Evolutionary conservation across 2,113 vertebrate species (phyloP), one percentile per base, ranked within the genome.

Genomic region (Xyrauchen texanus): DNA sequence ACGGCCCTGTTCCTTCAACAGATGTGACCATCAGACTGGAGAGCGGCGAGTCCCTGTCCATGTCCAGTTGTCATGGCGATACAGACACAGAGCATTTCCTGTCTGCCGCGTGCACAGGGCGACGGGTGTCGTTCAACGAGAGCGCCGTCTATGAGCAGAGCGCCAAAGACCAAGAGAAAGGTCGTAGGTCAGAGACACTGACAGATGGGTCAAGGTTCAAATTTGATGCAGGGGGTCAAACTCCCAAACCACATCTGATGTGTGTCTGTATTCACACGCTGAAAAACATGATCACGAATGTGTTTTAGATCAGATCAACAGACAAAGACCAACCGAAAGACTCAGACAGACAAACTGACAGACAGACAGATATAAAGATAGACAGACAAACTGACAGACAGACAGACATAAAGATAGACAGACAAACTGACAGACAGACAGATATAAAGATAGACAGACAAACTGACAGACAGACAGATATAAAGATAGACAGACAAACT

Each of bases 41-140:
- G 72, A 96, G 97, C 82, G 93, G 94, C 0, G 97, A 97, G 10
- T 91, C 92, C 65, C 89, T 93, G 77, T 94, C 95, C 0, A 80
- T 88, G 49, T 90, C 93, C 47, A 93, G 94, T 81, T 94, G 91
- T 83, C 93, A 93, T 16, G 78, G 67, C 3, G 95, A 96, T 79
- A 90, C 80, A 0, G 96, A 97, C 88, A 87, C 92, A 0, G 96
- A 98, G 61, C 90, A 95, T 57, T 98, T 99, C 78, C 92, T 97
- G 77, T 94, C 94, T 80, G 92, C 94, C 3, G 91, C 89, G 13
- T 91, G 93, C 57, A 95, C 93, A 0, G 95, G 94, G 47, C 94
- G 98, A 60, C 92, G 98, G 0, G 98, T 99, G 79, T 99, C 98
- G 85, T 99, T 99, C 91, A 99, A 98, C 0, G 98, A 99, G 90